These are phyloP conservation scores for Drosophila cyrtoloma DNA, from an alignment of 2,888 invertebrate species.

Conservation along the genomic window DNA sequence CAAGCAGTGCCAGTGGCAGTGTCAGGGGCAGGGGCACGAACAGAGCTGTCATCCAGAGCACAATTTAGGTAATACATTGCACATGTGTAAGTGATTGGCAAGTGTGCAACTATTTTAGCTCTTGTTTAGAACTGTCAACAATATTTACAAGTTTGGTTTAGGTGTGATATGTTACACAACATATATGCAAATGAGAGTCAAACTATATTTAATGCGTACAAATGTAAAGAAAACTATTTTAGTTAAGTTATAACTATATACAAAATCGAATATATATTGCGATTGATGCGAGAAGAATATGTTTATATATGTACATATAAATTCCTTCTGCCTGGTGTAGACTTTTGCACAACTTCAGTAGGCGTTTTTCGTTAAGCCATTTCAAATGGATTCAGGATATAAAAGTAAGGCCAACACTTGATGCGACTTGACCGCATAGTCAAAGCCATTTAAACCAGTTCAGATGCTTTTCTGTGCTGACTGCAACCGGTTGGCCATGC, in stretches of 20 bases:
- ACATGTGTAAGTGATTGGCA: not conserved
- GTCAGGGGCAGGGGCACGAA: not conserved
- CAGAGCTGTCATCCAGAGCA: not conserved
- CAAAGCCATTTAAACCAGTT: slow-evolving; percentile 70
- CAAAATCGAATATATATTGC: not conserved
- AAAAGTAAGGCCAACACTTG: slow-evolving; percentile 57
- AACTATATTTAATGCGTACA: not conserved
- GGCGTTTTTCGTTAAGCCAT: not conserved
- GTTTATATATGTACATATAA: not conserved
- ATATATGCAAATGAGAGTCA: not conserved
- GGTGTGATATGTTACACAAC: not conserved
- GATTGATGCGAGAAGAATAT: not conserved
- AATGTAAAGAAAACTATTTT: not conserved
- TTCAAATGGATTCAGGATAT: not conserved
- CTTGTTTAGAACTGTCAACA: not conserved
- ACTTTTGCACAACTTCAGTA: not conserved
- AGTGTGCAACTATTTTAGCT: not conserved
- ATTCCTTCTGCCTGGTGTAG: not conserved
- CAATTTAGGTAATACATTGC: not conserved
- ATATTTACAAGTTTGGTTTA: not conserved
- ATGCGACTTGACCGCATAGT: slow-evolving; percentile 31
- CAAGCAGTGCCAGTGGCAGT: not conserved
- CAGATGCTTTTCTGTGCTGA: slow-evolving; percentile 31
- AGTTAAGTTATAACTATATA: not conserved
- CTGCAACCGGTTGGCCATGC: slow-evolving; percentile 19